Evolutionary conservation across 2,888 invertebrate genomes (phyloP).

Genomic region (Sinelater perroti): DNA sequence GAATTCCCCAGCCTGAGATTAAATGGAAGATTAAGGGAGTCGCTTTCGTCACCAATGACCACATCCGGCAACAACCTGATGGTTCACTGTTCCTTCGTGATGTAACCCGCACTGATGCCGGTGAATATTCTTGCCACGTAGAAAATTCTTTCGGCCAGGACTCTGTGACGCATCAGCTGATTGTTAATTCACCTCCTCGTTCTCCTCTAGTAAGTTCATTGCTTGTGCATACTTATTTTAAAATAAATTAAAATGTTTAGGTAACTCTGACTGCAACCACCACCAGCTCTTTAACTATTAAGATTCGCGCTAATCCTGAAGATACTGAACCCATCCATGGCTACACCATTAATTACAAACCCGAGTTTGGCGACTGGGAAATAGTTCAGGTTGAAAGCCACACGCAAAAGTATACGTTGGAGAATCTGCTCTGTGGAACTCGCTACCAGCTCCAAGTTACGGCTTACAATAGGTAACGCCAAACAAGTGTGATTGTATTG

Average conservation of each 20-base stretch:
- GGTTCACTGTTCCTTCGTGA: constrained; percentile 91
- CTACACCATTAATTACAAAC: constrained; percentile 91
- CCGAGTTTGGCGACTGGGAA: constrained; percentile 95
- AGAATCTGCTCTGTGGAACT: constrained; percentile 90
- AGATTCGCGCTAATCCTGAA: constrained; percentile 75
- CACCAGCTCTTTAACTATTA: constrained; percentile 77
- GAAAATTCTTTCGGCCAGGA: constrained; percentile 94
- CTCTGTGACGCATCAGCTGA: constrained; percentile 87
- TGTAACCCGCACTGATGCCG: constrained; percentile 88
- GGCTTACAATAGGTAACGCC: constrained; percentile 84
- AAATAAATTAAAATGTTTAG: constrained; percentile 54
- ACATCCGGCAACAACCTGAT: constrained; percentile 85
- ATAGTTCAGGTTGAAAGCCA: constrained; percentile 77
- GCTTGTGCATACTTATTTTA: not conserved
- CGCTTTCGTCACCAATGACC: constrained; percentile 80
- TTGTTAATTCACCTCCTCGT: constrained; percentile 83
- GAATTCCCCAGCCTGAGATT: constrained; percentile 88
- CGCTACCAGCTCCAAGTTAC: constrained; percentile 93
- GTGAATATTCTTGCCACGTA: constrained; percentile 93
- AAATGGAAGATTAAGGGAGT: constrained; percentile 89
- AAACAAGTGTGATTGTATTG: constrained; percentile 9
- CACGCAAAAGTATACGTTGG: constrained; percentile 84
- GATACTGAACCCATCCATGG: constrained; percentile 91
- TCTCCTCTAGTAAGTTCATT: constrained; percentile 64
- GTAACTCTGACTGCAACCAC: constrained; percentile 79